Evolutionary conservation across 2,888 invertebrate genomes (phyloP), one percentile per base, ranked within the genome.

Genomic region (Allophyes oxyacanthae): DNA sequence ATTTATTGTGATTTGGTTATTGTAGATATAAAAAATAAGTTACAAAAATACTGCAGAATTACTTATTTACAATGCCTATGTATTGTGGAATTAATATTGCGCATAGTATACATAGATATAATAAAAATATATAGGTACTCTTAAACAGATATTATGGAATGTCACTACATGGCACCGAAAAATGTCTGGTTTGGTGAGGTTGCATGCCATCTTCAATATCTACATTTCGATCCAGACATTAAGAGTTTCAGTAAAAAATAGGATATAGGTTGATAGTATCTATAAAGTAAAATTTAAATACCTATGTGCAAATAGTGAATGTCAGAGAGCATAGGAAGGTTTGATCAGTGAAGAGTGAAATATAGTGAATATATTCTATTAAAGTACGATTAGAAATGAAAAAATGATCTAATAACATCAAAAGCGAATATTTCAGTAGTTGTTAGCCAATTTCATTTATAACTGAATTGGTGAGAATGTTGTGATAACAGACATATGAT

Each of bases 371-470:
- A 42, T 26, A 52, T 49, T 40, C 45, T 44, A n/a, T n/a, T n/a
- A 65, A 34, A 9, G 7, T 26, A 33, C 25, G 11, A 6, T 49
- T 34, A 30, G 36, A 45, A 57, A 71, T 58, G 59, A 45, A 45
- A 44, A 49, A 11, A 60, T 56, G 43, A 62, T 68, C 58, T 52
- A 66, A 49, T 33, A 74, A 81, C 82, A 82, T 64, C 75, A 72
- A 83, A 82, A 82, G 83, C 82, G 53, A 53, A 74, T 48, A 70
- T 61, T 46, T 49, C 44, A 11, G 11, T 46, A 53, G 51, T 40
- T 33, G 42, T 61, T 62, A 62, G 62, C 63, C 48, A 45, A 70
- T 67, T 53, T 63, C 64, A 49, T 36, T 38, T 32, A 30, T 40
- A 15, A 45, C 44, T 63, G 54, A 67, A 66, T 53, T 58, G 60